Conservation (phyloP, 2,113 vertebrate species). For the Galeopterus variegatus region DNA sequence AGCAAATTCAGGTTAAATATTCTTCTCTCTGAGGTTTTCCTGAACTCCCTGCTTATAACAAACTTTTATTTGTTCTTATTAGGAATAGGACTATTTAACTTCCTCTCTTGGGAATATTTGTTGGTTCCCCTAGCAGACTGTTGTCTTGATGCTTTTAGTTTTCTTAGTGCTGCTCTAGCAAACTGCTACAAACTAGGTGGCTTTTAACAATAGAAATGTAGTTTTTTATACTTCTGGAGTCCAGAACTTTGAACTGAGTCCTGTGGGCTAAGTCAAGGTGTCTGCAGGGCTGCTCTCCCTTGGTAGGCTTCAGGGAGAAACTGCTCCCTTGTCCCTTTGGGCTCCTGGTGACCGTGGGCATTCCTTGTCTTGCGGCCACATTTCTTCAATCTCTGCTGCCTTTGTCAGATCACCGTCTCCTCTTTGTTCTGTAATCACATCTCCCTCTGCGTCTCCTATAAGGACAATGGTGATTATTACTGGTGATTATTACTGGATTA, state of each 20-base stretch:
- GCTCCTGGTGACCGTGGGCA: neutral
- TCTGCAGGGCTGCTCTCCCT: rapidly evolving
- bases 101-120: neutral
- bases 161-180: neutral
- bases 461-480: neutral
- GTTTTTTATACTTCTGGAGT: neutral
- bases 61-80: neutral
- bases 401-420: neutral
- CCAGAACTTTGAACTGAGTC: neutral
- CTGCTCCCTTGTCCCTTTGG: neutral
- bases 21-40: neutral
- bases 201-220: neutral
- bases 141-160: neutral
- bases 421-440: neutral
- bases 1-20: neutral
- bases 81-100: neutral
- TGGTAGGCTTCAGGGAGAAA: neutral
- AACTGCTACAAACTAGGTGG: neutral
- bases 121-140: neutral
- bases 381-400: neutral
- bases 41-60: neutral
- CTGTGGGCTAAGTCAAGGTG: neutral
- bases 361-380: neutral
- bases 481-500: no score
- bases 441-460: no score